Evolutionary conservation across 2,888 invertebrate genomes (phyloP), one percentile per base, ranked within the genome.

Genomic region (Aleiodes testaceus): DNA sequence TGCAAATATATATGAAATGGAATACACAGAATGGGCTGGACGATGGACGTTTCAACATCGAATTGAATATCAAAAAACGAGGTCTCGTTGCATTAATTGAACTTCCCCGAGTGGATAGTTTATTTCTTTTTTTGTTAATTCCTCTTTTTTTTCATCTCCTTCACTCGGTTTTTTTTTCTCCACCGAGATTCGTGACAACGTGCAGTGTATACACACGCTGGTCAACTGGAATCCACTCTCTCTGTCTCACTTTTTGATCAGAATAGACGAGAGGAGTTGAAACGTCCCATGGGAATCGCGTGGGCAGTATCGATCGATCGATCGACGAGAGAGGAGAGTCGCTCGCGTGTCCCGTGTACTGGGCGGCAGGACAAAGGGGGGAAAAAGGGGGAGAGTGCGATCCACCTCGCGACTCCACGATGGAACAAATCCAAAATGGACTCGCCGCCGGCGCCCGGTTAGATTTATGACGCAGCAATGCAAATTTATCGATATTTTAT

Each of bases 401-500:
- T 55, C 18, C 44, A 42, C 61, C 61, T 53, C 63, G 69, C 63
- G 50, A 52, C 66, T 68, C 55, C 53, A 22, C 66, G 67, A 63
- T 69, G 73, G 66, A 77, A 73, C 77, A 77, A 78, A 80, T 78
- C 77, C 78, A 76, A 80, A 78, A 78, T 76, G 79, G 76, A 76
- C 74, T 73, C 59, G 63, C 66, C 70, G 72, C 66, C 47, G 53
- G 66, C 73, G 74, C 65, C 74, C 68, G 50, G 70, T 70, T 71
- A 71, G 77, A 82, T 82, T 80, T 80, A 82, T 79, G 72, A 78
- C 69, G 73, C 76, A 77, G 64, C 72, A 72, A 82, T 82, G 82
- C 79, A 82, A 82, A 83, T 82, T 82, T 80, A 78, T 79, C 80
- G 81, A 75, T 78, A 82, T 82, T 81, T 82, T 80, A 82, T 80